Percentiles rank a stretch among this genome's conserved stretches.
These are phyloP conservation scores for Stomatorhinus ivindoensis DNA, from an alignment of 2,113 vertebrate genomes.

Conservation along the genomic window DNA sequence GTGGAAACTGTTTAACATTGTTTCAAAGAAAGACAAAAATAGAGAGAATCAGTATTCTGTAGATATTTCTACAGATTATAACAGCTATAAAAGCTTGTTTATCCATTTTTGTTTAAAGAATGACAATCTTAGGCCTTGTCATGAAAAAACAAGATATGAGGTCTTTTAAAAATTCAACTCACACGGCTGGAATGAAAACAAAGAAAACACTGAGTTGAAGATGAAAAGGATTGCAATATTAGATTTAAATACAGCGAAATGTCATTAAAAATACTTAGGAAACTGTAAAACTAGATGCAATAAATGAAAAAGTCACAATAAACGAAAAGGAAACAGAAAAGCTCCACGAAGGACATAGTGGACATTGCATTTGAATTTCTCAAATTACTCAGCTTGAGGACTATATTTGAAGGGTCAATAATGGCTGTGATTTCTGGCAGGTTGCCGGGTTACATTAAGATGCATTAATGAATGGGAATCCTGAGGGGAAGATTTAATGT, in stretches of 20 bases:
- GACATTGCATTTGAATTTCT: not conserved
- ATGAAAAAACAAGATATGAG: not conserved
- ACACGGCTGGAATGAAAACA: not conserved
- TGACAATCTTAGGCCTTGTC: not conserved
- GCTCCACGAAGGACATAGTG: not conserved
- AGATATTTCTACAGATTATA: not conserved
- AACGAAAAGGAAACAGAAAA: not conserved
- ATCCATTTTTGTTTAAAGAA: not conserved
- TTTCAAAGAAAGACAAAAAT: not conserved
- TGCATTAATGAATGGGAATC: not conserved
- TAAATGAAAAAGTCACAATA: not conserved
- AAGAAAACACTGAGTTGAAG: not conserved
- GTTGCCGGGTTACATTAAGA: not conserved
- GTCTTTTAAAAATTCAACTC: not conserved
- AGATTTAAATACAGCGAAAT: not conserved
- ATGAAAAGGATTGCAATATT: not conserved
- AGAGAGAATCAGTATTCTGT: not conserved
- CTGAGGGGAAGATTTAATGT: not conserved
- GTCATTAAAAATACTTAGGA: not conserved
- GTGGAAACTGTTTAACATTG: not conserved
- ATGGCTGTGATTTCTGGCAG: not conserved
- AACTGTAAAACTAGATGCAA: not conserved
- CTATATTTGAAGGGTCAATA: conserved; percentile 3
- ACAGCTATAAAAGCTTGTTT: not conserved
- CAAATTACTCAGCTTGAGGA: not conserved